Base-by-base conservation (phyloP, 2,888 invertebrate species). In the Acheta domesticus region DNA sequence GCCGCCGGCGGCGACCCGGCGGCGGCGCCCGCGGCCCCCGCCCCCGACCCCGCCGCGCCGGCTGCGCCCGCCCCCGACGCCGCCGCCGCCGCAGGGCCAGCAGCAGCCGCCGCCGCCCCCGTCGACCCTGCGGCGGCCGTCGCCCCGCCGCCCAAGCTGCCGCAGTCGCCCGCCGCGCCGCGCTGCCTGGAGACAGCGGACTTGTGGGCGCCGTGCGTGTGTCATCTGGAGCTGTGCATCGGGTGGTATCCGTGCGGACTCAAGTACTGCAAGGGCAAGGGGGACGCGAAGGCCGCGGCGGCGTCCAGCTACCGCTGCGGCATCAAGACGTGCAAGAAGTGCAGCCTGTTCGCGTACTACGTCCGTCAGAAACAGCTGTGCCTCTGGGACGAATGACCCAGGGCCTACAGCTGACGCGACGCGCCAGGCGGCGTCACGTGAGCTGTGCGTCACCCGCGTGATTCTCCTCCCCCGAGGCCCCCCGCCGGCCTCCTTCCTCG, bases 221-320 rank as follows among this genome's bases (percentile, higher is more conserved):
- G 97, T 86, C 93, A 93, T 79, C 89, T 96, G 83, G 94, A 96
- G 89, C 91, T 93, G 82, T 96, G 96, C 86, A 93, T 97, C 79
- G 96, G 96, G 79, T 98, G 97, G 97, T 98, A 96, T 87, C 97
- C 98, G 0, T 98, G 97, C 87, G 96, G 96, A 36, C 89, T 98
- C 75, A 97, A 97, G 86, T 98, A 96, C 88, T 98, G 98, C 88
- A 95, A 96, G 85, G 91, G 92, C 76, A 90, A 91, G 83, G 89
- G 89, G 16, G 83, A 83, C 80, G 87, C 86, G 77, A 86, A 87
- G 23, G 90, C 90, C 83, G 91, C 90, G 86, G 92, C 88, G 89
- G 91, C 90, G 11, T 89, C 90, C 83, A 90, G 90, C 79, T 97
- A 97, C 88, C 91, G 97, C 79, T 98, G 98, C 86, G 98, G 98